Conservation (phyloP, 2,888 invertebrate species). For the Tinea semifulvella region DNA sequence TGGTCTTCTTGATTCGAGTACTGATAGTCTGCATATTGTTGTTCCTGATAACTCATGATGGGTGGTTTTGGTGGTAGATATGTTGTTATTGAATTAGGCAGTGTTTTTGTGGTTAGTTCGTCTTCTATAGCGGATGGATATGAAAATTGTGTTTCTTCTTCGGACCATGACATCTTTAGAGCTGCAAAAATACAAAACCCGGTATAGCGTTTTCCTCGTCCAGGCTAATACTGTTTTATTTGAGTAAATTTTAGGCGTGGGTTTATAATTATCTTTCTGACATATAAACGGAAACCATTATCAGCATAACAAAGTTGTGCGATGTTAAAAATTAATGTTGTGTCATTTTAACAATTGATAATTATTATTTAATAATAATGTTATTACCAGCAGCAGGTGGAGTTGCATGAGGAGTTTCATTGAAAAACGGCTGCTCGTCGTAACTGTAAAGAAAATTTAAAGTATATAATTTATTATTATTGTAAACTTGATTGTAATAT, state of each 20-base stretch:
- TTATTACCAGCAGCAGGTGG: constrained; percentile 36
- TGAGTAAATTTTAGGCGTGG: neutral
- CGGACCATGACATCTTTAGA: constrained; percentile 55
- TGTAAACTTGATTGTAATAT: too few species aligned
- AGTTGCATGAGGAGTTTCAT: constrained; percentile 59
- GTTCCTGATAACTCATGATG: constrained; percentile 29
- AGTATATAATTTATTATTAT: neutral
- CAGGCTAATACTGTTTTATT: neutral
- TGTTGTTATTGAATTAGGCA: constrained; percentile 39
- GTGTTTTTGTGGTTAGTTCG: constrained; percentile 38
- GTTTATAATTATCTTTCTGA: constrained; percentile 6
- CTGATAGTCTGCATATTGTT: constrained; percentile 21
- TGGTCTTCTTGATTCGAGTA: constrained; percentile 26
- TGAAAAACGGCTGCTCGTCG: constrained; percentile 60
- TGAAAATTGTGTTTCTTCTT: constrained; percentile 47
- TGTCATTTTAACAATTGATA: neutral
- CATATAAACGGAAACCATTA: constrained; percentile 15
- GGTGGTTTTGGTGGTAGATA: constrained; percentile 42
- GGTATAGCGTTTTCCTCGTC: constrained; percentile 17
- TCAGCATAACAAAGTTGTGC: constrained; percentile 9
- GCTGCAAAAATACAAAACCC: constrained; percentile 48
- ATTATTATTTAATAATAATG: neutral
- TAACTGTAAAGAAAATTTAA: constrained; percentile 30
- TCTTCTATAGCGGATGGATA: constrained; percentile 46
- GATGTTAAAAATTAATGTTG: neutral